Evolutionary conservation across 2,888 invertebrate genomes (phyloP).

Genomic region (Parascotia fuliginaria): DNA sequence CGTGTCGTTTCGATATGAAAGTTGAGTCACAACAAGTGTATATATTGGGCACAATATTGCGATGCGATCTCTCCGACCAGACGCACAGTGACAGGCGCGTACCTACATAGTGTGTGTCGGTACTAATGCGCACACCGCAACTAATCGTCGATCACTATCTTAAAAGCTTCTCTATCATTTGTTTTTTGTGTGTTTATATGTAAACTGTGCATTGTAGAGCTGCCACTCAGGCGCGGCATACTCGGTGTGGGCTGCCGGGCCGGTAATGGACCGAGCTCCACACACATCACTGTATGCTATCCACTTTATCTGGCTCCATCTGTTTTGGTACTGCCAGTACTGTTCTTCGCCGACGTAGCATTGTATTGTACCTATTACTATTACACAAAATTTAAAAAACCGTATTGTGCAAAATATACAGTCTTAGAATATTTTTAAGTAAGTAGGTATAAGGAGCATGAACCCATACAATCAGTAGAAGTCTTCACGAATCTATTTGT

Average conservation of each 20-base stretch:
- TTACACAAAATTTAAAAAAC: too few relatives aligned
- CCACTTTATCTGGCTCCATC: neutral
- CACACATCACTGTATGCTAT: neutral
- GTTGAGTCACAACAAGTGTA: too few relatives aligned
- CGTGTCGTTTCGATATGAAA: too few relatives aligned
- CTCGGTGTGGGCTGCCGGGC: conserved; percentile 3
- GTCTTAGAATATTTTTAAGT: too few relatives aligned
- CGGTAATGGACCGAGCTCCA: conserved; percentile 9
- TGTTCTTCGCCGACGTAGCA: neutral
- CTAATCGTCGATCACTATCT: conserved; percentile 53
- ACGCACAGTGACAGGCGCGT: neutral
- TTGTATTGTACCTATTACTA: too few relatives aligned
- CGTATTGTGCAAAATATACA: too few relatives aligned
- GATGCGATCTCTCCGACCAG: neutral
- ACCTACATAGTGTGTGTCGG: neutral
- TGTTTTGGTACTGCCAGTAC: neutral
- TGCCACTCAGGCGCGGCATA: conserved; percentile 15
- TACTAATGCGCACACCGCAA: conserved; percentile 32
- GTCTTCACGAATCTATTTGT: too few relatives aligned
- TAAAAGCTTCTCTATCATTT: conserved; percentile 52
- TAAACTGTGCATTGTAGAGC: conserved; percentile 27
- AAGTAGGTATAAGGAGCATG: too few relatives aligned
- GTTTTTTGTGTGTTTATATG: conserved; percentile 23
- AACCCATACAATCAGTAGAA: too few relatives aligned
- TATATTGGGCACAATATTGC: neutral